A percentile compares a stretch with the other conserved stretches of the same genome.
These are phyloP conservation scores for Rhegmatorhina hoffmannsi DNA, from an alignment of 2,113 vertebrate species.

Conservation along the genomic window DNA sequence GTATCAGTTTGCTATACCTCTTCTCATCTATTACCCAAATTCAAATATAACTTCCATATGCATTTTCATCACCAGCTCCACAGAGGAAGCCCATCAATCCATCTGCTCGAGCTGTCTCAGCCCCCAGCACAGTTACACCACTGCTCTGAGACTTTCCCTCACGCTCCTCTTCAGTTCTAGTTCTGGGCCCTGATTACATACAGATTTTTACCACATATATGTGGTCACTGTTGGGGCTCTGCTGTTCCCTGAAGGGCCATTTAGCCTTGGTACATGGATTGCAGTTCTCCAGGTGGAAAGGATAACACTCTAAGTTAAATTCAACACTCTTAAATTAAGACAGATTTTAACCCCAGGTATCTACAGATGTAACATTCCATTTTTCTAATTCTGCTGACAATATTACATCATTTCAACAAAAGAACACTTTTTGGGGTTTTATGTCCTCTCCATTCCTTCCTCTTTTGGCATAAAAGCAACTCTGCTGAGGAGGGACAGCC, in stretches of 20 bases:
- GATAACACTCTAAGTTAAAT: not conserved
- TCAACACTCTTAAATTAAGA: not conserved
- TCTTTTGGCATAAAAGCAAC: conserved; percentile 7
- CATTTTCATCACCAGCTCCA: not conserved
- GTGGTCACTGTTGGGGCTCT: not conserved
- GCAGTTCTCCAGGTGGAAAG: not conserved
- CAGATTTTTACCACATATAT: not conserved
- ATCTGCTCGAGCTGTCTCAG: not conserved
- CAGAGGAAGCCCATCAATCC: not conserved
- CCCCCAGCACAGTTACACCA: not conserved
- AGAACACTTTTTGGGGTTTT: not conserved
- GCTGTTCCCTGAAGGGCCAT: conserved; percentile 10
- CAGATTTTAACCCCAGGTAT: conserved; percentile 26
- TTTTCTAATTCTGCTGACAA: not conserved
- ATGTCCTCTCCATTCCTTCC: not conserved
- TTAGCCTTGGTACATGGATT: not conserved
- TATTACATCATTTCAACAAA: not conserved
- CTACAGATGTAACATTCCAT: not conserved
- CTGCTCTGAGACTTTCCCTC: conserved; percentile 13
- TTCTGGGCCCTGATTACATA: not conserved
- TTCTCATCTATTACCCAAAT: not conserved
- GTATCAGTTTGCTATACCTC: not conserved
- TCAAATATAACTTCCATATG: not conserved
- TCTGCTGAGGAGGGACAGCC: not conserved
- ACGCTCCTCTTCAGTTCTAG: not conserved